Percentiles rank a stretch among this genome's conserved stretches.
Evolutionary conservation across 2,797 vertebrate genomes (phyloP).

Genomic region (Tauraco hartlaubi): DNA sequence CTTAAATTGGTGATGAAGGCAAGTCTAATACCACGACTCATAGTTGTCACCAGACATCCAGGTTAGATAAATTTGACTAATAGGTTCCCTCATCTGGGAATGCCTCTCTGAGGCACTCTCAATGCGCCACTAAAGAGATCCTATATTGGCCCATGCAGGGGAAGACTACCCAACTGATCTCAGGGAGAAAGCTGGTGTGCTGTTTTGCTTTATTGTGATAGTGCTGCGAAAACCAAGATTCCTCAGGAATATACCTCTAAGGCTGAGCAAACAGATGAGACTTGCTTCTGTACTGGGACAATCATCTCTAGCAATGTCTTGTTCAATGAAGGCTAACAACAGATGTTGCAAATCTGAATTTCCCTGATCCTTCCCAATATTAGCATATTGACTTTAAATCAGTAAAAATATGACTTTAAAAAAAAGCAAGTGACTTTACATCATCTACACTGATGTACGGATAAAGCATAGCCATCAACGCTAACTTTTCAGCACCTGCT

Average conservation of each 20-base stretch:
- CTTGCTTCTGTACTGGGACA: not conserved
- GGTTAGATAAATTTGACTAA: not conserved
- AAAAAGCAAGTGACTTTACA: not conserved
- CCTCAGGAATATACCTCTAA: not conserved
- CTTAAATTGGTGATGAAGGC: not conserved
- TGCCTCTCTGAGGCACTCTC: too few species aligned
- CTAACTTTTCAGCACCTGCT: not conserved
- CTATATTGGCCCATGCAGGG: not conserved
- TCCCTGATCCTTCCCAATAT: not conserved
- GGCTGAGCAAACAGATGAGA: not conserved
- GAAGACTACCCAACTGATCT: not conserved
- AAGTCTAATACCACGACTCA: not conserved
- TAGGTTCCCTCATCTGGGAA: not conserved
- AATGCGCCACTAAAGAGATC: not conserved
- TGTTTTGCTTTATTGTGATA: not conserved
- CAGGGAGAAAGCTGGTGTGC: not conserved
- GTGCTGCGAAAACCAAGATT: not conserved
- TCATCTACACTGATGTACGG: rapidly evolving
- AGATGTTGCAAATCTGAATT: not conserved
- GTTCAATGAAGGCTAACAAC: not conserved
- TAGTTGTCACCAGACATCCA: not conserved
- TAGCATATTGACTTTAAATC: not conserved
- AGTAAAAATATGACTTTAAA: too few species aligned
- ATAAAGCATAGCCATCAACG: not conserved
- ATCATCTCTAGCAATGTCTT: not conserved